Evolutionary conservation across 2,113 vertebrate species (phyloP), one percentile per base, ranked within the genome.

Genomic region (Platycercus adscitus): DNA sequence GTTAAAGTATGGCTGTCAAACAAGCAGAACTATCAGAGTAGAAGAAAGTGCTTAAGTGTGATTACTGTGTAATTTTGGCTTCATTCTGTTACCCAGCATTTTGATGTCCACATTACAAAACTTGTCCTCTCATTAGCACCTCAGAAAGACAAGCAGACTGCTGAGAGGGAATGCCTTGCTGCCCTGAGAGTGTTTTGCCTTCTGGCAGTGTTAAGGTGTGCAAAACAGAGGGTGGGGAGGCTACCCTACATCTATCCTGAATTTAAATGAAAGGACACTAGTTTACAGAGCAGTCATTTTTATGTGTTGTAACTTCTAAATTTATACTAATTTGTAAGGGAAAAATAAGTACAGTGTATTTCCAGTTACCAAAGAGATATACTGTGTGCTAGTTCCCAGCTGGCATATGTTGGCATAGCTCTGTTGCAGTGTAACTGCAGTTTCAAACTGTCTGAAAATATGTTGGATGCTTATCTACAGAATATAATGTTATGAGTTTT

Each of bases 371-470:
- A 26, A 75, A 88, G 47, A 81, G 69, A 68, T 56, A 53, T 31
- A 28, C 35, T 47, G 17, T 50, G n/a, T 77, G 43, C 68, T 83
- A 13, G 61, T 53, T 89, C 56, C 93, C 89, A 81, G 70, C 73
- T 96, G 93, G 92, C 76, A 35, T 87, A 58, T 72, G 70, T 80
- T 93, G 88, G 92, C 78, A 58, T 31, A 85, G 60, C 44, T 93
- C 71, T 81, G 49, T 50, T 85, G 91, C 94, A 93, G 87, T 87
- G 47, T 84, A 87, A 69, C 86, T 92, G 86, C 75, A 64, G 65
- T 81, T 92, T 92, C 55, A 80, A 93, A 85, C 66, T 87, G 72
- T 69, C 83, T 95, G 77, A 91, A 92, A 93, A 93, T 89, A 84
- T 61, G 86, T 93, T 89, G 81, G 81, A 80, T 89, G 65, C 91